phyloP scores from a whole-genome alignment of 2,113 vertebrate genomes.

The Actinemys pallida region DNA sequence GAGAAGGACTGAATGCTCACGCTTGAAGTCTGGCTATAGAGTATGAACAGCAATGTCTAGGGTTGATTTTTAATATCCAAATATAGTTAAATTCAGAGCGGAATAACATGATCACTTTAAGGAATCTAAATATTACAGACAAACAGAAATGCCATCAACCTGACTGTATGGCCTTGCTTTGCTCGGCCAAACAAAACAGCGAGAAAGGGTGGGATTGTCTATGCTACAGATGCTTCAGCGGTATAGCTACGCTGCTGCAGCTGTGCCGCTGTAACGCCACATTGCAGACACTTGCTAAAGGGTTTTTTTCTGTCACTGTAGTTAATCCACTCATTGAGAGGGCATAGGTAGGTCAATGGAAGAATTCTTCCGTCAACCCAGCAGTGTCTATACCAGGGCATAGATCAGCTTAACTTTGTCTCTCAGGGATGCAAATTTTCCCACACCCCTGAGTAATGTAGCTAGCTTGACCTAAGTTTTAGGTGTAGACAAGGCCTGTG shows the following conservation, averaged over 20 bases:
- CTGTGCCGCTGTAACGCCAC: background rate
- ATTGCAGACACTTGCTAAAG: background rate
- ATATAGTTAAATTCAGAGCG: background rate
- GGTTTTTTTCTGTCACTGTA: background rate
- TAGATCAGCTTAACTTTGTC: background rate
- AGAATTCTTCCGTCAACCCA: background rate
- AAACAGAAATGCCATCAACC: background rate
- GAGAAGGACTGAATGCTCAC: background rate
- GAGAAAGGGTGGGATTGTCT: background rate
- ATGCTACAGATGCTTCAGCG: background rate
- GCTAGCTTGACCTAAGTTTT: background rate
- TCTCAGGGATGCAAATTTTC: background rate
- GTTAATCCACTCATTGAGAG: background rate
- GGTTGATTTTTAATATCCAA: background rate
- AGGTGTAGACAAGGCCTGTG: background rate
- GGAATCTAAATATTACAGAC: background rate
- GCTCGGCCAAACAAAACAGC: background rate
- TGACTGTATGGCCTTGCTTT: rapidly evolving
- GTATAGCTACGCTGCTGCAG: background rate
- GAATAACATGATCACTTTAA: background rate
- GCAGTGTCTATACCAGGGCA: background rate
- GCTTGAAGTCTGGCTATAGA: background rate
- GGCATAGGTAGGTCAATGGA: background rate
- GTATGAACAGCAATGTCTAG: background rate
- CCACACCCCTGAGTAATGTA: background rate